Conservation (phyloP, 2,797 vertebrate genomes). For the Hyperoplus immaculatus region DNA sequence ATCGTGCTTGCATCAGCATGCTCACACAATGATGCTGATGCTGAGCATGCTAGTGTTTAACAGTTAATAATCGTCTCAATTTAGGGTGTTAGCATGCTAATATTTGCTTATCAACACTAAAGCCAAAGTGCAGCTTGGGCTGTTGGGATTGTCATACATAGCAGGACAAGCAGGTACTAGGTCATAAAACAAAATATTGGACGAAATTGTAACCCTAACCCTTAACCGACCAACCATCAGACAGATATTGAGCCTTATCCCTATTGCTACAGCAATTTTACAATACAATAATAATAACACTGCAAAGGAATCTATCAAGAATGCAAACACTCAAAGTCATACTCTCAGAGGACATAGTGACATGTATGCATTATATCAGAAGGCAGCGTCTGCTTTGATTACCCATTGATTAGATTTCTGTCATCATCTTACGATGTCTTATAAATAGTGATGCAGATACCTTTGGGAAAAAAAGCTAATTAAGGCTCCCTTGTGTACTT, state of each 20-base stretch:
- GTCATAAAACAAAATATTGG: too few species aligned
- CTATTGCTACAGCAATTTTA: neutral
- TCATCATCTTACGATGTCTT: conserved; percentile 5
- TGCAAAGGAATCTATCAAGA: conserved; percentile 1
- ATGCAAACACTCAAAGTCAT: neutral
- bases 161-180: too few species aligned
- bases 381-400: conserved; percentile 1
- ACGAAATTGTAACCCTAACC: too few species aligned
- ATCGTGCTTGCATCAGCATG: neutral
- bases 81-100: neutral
- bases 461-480: conserved; percentile 41
- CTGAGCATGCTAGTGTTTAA: neutral
- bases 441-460: neutral
- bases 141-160: too few species aligned
- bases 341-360: neutral
- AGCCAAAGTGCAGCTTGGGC: neutral
- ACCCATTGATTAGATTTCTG: neutral
- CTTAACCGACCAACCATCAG: neutral
- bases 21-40: neutral
- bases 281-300: neutral
- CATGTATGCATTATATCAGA: neutral
- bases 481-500: conserved; percentile 24
- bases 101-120: neutral
- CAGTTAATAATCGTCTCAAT: neutral
- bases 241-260: neutral